Evolutionary conservation across 2,888 invertebrate genomes (phyloP).

Genomic region (Ditula angustiorana): DNA sequence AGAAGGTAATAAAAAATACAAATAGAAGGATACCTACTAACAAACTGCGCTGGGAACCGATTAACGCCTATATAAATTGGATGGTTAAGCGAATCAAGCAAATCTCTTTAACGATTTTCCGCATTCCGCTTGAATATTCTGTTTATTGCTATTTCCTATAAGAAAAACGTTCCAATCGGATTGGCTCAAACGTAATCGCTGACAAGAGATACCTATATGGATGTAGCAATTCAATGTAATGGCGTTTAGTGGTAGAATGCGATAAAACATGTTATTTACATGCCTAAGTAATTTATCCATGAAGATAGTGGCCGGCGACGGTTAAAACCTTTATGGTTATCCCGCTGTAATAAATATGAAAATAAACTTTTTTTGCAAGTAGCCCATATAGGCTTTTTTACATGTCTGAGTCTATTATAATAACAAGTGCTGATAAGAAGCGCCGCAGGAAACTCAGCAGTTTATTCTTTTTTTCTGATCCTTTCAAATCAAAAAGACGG

Average conservation of each 20-base stretch:
- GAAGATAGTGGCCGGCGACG: too few relatives aligned
- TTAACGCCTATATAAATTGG: neutral
- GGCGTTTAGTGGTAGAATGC: neutral
- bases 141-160: conserved; percentile 23
- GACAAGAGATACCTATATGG: conserved; percentile 12
- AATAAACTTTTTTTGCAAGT: neutral
- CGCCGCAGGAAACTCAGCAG: too few relatives aligned
- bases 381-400: too few relatives aligned
- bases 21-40: neutral
- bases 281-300: neutral
- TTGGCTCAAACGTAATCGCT: conserved; percentile 25
- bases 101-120: conserved; percentile 25
- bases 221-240: neutral
- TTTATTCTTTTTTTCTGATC: too few relatives aligned
- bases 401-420: too few relatives aligned
- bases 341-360: too few relatives aligned
- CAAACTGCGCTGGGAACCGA: neutral
- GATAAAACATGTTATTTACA: neutral
- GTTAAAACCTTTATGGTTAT: too few relatives aligned
- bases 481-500: too few relatives aligned
- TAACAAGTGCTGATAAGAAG: too few relatives aligned
- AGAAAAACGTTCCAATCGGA: conserved; percentile 19
- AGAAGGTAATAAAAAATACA: too few relatives aligned
- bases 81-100: conserved; percentile 19
- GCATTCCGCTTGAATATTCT: conserved; percentile 26